A percentile compares a stretch with the other conserved stretches of the same genome.
Conservation (phyloP, 2,888 invertebrate genomes). For the Lasioglossum morio region DNA sequence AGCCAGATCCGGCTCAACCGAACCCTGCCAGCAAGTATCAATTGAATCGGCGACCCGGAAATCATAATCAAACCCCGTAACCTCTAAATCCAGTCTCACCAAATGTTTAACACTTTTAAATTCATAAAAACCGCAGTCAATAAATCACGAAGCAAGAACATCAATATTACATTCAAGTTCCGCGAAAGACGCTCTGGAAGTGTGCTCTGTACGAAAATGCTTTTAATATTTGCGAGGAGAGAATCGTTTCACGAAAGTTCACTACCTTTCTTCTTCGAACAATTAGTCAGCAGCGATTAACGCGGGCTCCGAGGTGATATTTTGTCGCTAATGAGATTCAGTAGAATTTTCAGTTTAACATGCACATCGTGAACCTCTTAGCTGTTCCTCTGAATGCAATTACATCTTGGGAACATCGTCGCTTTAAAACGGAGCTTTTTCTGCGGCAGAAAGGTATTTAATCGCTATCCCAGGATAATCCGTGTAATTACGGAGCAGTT, state of each 20-base stretch:
- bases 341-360: slow-evolving; percentile 2
- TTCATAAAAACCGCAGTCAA: too few relatives aligned
- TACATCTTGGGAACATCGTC: neutral
- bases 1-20: slow-evolving; percentile 14
- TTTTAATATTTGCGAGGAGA: too few relatives aligned
- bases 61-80: too few relatives aligned
- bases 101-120: too few relatives aligned
- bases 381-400: slow-evolving; percentile 10
- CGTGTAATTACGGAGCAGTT: slow-evolving; percentile 65
- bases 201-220: too few relatives aligned
- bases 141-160: too few relatives aligned
- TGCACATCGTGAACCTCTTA: neutral
- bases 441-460: slow-evolving; percentile 12
- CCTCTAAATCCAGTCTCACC: too few relatives aligned
- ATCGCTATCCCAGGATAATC: slow-evolving; percentile 47
- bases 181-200: too few relatives aligned
- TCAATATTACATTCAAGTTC: too few relatives aligned
- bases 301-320: neutral
- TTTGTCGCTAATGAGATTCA: neutral
- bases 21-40: neutral
- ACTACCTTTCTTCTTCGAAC: neutral
- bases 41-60: neutral
- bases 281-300: neutral
- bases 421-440: slow-evolving; percentile 7
- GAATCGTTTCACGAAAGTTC: neutral